Evolutionary conservation across 2,113 vertebrate genomes (phyloP), one percentile per base, ranked within the genome.

Genomic region (Hyperopisus bebe): DNA sequence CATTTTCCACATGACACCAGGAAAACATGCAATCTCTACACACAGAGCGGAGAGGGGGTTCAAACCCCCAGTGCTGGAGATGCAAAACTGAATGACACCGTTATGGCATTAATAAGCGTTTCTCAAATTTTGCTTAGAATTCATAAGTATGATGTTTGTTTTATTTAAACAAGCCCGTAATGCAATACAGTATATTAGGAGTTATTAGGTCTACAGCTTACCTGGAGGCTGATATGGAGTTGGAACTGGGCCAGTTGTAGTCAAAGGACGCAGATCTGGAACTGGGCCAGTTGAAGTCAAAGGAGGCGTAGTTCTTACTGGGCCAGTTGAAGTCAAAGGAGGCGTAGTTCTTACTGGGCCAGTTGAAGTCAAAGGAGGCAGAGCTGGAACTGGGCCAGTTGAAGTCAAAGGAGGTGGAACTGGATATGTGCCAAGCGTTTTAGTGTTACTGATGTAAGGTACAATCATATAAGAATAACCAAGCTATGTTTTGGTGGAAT

Each of bases 251-350:
- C 8, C 8, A 47, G 8, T 8, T 47, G 50, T 51, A 51, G 50
- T 3, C 50, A 1, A 3, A 51, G 50, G 13, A 15, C 13, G 50
- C 13, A 3, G 15, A 51, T 15, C 19, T 5, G 50, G 0, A 19
- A 4, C 15, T 51, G 15, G 0, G 50, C 15, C 3, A 51, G 3
- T 4, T 51, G 50, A 5, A 51, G 50, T 15, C 0, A 1, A 0
- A 15, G 50, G 11, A 13, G 11, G 3, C 50, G 3, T 0, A 51
- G 11, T 15, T 15, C 13, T 0, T 3, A 50, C 13, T 13, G 13
- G 1, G 15, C 15, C 47, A 47, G 0, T 3, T 51, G 15, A 5
- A 17, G 3, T 17, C 0, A 0, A 1, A 51, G 15, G 3, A 17
- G 1, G 13, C 3, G 3, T 0, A 51, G 50, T 5, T 17, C 15